Base-by-base conservation (phyloP, 2,888 invertebrate species). In the Endotricha flammealis region DNA sequence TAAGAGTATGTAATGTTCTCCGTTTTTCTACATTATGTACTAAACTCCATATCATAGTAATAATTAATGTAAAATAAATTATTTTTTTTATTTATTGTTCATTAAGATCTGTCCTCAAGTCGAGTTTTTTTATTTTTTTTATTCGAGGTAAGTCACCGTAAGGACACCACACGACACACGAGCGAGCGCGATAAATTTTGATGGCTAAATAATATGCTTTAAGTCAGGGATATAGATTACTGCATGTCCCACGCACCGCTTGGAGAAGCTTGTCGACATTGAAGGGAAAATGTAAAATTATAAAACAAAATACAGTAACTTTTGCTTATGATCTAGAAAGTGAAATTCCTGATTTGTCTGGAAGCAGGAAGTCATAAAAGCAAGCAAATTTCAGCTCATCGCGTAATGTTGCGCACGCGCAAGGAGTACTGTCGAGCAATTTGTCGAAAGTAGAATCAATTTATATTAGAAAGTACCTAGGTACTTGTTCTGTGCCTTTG, bases 371-470 rank as follows among this genome's bases (percentile, higher is more conserved):
- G 62, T 44, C 29, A 42, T 48, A 51, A 50, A 34, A 37, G 47
- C 54, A 41, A n/a, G 50, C 59, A 66, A 71, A 72, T 72, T 65
- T 71, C 73, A 73, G 67, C 49, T 48, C 65, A 61, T 64, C 65
- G 44, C 36, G 58, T 59, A 58, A 53, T 53, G 45, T 55, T 45
- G 58, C 50, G 60, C 57, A 54, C 42, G 50, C 50, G 49, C 39
- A 39, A 44, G 41, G 31, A 51, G 48, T 53, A 48, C 48, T 48
- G 52, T 57, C 48, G 57, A 52, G 69, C 70, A 78, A 79, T 80
- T 77, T 78, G 73, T 74, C 73, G 82, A 82, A 82, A 83, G 82
- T 78, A 59, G 63, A 75, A 81, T 78, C 81, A 76, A 82, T 82
- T 82, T 79, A 70, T 72, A 76, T 80, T 83, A 82, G 82, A 83